Evolutionary conservation across 2,113 vertebrate species (phyloP).

Genomic region (Pogonocichla stellata): DNA sequence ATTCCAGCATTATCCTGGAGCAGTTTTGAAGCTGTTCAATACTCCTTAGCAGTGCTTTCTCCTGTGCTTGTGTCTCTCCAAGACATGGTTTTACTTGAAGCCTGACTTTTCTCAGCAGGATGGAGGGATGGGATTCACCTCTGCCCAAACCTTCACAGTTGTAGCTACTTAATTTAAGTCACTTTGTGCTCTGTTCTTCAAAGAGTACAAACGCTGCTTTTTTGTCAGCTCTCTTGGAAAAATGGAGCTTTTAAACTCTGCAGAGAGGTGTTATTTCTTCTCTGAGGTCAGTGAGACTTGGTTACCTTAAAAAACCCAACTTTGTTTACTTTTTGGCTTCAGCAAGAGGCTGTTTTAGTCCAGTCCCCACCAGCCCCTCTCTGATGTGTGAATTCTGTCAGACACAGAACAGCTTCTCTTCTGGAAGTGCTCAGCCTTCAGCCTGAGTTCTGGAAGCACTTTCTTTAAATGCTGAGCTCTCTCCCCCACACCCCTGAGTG

Average conservation of each 20-base stretch:
- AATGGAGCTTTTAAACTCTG: slow-evolving; percentile 15
- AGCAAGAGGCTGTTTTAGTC: not conserved
- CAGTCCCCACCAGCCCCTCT: not conserved
- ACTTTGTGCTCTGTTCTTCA: slow-evolving; percentile 37
- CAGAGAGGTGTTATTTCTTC: not conserved
- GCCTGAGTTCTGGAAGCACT: not conserved
- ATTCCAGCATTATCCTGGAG: slow-evolving; percentile 1
- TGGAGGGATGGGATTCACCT: slow-evolving; percentile 26
- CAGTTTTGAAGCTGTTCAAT: not conserved
- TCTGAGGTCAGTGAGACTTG: not conserved
- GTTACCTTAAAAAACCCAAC: slow-evolving; percentile 24
- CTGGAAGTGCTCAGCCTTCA: not conserved
- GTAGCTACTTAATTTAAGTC: slow-evolving; percentile 40
- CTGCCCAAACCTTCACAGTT: slow-evolving; percentile 42
- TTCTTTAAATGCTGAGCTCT: not conserved
- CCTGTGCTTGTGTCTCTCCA: not conserved
- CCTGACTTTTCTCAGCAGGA: slow-evolving; percentile 4
- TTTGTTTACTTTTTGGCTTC: slow-evolving; percentile 8
- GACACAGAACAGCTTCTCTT: not conserved
- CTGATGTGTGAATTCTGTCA: not conserved
- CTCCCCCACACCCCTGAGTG: not conserved
- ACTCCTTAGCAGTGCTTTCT: not conserved
- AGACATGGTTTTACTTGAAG: not conserved
- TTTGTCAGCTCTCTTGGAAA: not conserved
- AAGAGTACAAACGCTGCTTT: not conserved